These are phyloP conservation scores for Megaceryle alcyon DNA, from an alignment of 2,797 vertebrate genomes.

Conservation along the genomic window DNA sequence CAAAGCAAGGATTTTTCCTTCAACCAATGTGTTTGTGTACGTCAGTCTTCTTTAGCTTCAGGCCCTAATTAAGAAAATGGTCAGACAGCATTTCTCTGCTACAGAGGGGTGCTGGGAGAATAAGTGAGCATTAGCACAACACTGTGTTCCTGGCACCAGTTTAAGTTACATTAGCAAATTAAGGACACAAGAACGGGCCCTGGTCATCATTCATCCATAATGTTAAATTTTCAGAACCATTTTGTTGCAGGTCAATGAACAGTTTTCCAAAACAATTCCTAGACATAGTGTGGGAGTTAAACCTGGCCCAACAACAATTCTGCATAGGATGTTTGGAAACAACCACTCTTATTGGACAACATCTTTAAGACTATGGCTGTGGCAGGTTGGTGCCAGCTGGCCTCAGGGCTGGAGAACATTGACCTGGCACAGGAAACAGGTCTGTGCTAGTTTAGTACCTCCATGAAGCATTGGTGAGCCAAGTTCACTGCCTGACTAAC, in stretches of 20 bases:
- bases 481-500: background rate
- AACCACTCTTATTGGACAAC: background rate
- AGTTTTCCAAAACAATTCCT: slow-evolving; percentile 7
- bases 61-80: background rate
- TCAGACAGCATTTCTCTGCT: background rate
- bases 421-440: background rate
- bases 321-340: background rate
- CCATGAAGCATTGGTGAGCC: background rate
- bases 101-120: background rate
- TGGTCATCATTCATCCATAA: background rate
- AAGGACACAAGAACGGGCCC: background rate
- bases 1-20: background rate
- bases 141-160: background rate
- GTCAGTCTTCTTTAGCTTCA: background rate
- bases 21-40: background rate
- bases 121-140: background rate
- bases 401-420: background rate
- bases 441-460: background rate
- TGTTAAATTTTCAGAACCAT: background rate
- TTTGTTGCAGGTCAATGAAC: background rate
- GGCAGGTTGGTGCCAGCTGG: background rate
- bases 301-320: background rate
- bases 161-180: fast-evolving
- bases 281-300: background rate
- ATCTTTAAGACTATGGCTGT: background rate